Percentiles rank a stretch among this genome's conserved stretches.
phyloP scores from a whole-genome alignment of 2,888 invertebrate genomes.

The Euplexia lucipara region DNA sequence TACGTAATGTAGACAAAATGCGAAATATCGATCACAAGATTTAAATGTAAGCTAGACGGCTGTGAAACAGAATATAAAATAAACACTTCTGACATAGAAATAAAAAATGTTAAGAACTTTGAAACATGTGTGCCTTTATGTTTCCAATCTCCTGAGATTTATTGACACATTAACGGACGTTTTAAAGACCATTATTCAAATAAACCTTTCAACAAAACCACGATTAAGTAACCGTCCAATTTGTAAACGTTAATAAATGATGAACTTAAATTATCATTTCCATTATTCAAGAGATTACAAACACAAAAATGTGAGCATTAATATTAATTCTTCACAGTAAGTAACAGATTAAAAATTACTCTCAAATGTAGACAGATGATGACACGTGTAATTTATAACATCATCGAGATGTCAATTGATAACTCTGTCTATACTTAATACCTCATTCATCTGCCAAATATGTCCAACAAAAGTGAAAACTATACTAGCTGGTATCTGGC shows the following conservation, averaged over 20 bases:
- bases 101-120: slow-evolving; percentile 24
- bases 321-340: neutral
- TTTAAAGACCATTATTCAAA: slow-evolving; percentile 26
- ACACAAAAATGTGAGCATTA: neutral
- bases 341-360: slow-evolving; percentile 26
- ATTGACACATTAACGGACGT: slow-evolving; percentile 26
- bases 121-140: slow-evolving; percentile 13
- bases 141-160: slow-evolving; percentile 27
- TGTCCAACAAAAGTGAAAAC: slow-evolving; percentile 41
- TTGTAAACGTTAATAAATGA: slow-evolving; percentile 1
- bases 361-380: slow-evolving; percentile 16
- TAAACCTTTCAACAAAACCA: slow-evolving; percentile 29
- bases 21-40: slow-evolving; percentile 10
- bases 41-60: neutral
- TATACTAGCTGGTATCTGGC: slow-evolving; percentile 32
- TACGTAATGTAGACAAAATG: neutral
- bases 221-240: slow-evolving; percentile 16
- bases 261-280: neutral
- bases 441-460: slow-evolving; percentile 40
- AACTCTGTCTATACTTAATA: slow-evolving; percentile 6
- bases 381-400: slow-evolving; percentile 34
- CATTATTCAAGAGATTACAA: neutral
- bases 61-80: slow-evolving; percentile 10
- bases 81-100: slow-evolving; percentile 22
- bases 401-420: slow-evolving; percentile 25